Conservation (phyloP, 2,888 invertebrate genomes). For the Tetramorium bicarinatum region DNA sequence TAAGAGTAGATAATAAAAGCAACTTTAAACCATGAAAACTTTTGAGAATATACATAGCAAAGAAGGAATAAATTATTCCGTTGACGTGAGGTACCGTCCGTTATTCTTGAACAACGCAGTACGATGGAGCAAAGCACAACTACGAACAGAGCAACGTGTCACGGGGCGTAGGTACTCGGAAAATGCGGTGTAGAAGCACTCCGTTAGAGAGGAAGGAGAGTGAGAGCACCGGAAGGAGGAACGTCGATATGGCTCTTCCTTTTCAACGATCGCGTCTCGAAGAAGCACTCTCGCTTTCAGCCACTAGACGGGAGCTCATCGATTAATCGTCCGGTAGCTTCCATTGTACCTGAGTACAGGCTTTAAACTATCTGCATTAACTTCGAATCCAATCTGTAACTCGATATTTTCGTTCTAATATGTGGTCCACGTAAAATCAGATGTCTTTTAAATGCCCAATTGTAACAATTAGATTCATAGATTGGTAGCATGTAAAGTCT, state of each 20-base stretch:
- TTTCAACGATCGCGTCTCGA: constrained; percentile 67
- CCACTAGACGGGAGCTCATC: constrained; percentile 65
- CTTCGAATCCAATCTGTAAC: constrained; percentile 51
- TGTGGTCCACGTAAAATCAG: neutral
- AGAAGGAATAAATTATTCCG: neutral
- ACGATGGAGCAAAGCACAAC: constrained; percentile 46
- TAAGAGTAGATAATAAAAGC: neutral
- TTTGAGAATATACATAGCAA: neutral
- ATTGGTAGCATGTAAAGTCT: neutral
- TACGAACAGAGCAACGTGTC: constrained; percentile 68
- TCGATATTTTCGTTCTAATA: constrained; percentile 54
- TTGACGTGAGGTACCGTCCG: neutral
- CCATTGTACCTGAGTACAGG: constrained; percentile 44
- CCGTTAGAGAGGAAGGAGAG: constrained; percentile 44
- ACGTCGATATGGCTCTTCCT: constrained; percentile 66
- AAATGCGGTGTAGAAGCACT: constrained; percentile 60
- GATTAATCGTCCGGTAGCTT: constrained; percentile 68
- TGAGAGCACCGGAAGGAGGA: constrained; percentile 59
- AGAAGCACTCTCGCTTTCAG: constrained; percentile 74
- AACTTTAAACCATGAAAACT: neutral
- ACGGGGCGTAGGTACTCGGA: constrained; percentile 52
- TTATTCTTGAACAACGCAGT: constrained; percentile 37
- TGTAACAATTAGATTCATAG: constrained; percentile 31
- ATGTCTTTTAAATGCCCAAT: neutral
- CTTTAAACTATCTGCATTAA: constrained; percentile 49